Percentiles rank a stretch among this genome's conserved stretches.
Conservation (phyloP, 2,888 invertebrate species). For the Rhopalosiphum nymphaeae region DNA sequence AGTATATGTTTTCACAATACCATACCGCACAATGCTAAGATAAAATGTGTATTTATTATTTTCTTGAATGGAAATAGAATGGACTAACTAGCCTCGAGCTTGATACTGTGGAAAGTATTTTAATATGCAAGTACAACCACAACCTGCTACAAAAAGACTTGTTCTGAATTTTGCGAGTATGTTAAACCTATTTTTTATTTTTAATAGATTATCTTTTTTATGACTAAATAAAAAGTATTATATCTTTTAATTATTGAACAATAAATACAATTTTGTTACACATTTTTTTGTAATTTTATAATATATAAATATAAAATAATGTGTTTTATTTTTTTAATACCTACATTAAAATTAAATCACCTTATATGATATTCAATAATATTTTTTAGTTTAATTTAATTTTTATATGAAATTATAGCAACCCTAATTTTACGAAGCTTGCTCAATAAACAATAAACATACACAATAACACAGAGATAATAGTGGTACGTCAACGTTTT, state of each 20-base stretch:
- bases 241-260: too few relatives aligned
- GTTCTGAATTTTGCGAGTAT: not conserved
- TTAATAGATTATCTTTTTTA: too few relatives aligned
- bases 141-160: not conserved
- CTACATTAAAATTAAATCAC: too few relatives aligned
- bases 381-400: too few relatives aligned
- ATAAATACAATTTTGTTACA: too few relatives aligned
- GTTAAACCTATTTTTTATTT: not conserved
- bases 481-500: conserved; percentile 77
- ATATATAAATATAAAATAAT: too few relatives aligned
- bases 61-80: not conserved
- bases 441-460: not conserved
- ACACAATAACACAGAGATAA: conserved; percentile 72
- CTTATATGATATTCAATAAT: too few relatives aligned
- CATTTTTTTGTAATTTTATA: too few relatives aligned
- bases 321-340: too few relatives aligned
- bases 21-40: not conserved
- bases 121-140: not conserved
- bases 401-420: too few relatives aligned
- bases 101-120: not conserved
- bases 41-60: not conserved
- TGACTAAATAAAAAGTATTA: too few relatives aligned
- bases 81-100: too few relatives aligned
- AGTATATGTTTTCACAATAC: not conserved
- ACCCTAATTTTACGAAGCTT: not conserved